Conservation (phyloP, 2,113 vertebrate genomes). For the Panthera leo region DNA sequence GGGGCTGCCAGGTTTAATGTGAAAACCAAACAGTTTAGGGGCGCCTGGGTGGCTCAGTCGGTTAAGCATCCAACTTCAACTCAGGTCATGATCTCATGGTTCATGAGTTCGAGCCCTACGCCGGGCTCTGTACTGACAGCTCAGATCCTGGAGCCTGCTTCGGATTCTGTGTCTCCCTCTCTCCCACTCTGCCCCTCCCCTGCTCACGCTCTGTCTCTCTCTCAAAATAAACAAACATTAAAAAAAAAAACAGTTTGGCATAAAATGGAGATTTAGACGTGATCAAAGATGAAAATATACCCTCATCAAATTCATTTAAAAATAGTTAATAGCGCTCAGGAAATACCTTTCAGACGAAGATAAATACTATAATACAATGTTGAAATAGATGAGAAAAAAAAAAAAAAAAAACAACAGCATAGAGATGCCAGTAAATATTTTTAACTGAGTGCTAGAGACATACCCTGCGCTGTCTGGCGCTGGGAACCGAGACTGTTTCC, state of each 20-base stretch:
- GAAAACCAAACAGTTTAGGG: slow-evolving; percentile 38
- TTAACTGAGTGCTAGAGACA: slow-evolving; percentile 23
- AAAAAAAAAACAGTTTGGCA: neutral
- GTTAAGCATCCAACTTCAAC: too few species aligned
- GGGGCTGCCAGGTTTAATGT: slow-evolving; percentile 1
- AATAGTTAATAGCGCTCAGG: slow-evolving; percentile 48
- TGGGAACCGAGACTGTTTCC: neutral
- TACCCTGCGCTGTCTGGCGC: neutral
- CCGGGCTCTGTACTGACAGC: too few species aligned
- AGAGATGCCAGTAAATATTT: slow-evolving; percentile 2
- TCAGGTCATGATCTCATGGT: too few species aligned
- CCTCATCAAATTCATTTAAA: slow-evolving; percentile 37
- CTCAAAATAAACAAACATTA: too few species aligned
- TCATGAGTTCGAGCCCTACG: too few species aligned
- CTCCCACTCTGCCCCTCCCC: too few species aligned
- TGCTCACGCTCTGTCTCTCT: too few species aligned
- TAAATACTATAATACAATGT: neutral
- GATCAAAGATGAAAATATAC: slow-evolving; percentile 48
- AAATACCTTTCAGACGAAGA: slow-evolving; percentile 3
- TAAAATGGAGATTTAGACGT: neutral
- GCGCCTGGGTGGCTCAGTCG: too few species aligned
- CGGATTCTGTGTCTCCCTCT: too few species aligned
- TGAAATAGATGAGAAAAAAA: neutral
- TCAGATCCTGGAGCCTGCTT: too few species aligned
- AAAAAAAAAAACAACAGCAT: neutral